These are phyloP conservation scores for Patella vulgata DNA, from an alignment of 1,140 invertebrate species.

Conservation along the genomic window DNA sequence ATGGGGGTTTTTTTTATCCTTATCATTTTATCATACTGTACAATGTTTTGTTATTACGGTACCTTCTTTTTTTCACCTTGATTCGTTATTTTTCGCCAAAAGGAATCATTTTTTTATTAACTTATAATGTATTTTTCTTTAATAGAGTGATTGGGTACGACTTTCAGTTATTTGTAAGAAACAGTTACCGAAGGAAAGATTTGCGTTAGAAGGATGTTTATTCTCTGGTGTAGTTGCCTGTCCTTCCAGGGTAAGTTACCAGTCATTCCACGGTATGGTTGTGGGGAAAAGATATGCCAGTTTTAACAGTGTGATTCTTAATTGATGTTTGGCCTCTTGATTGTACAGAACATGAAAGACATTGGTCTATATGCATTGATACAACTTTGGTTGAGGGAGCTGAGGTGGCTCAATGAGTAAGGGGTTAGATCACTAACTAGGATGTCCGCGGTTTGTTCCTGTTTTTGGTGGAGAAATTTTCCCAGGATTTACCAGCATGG, in stretches of 20 bases:
- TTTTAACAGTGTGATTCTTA: conserved; percentile 7
- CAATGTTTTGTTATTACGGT: conserved; percentile 20
- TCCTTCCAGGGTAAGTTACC: conserved; percentile 71
- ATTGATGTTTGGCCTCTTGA: background rate
- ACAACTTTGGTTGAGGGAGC: too few relatives aligned
- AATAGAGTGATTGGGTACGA: conserved; percentile 78
- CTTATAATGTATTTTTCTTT: conserved; percentile 19
- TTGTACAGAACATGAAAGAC: too few relatives aligned
- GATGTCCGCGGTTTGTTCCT: too few relatives aligned
- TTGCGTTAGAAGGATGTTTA: conserved; percentile 73
- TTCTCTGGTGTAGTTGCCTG: conserved; percentile 80
- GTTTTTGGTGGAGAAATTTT: too few relatives aligned
- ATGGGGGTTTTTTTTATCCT: background rate
- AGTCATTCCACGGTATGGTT: background rate
- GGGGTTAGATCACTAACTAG: too few relatives aligned
- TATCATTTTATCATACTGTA: conserved; percentile 4
- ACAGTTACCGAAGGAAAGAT: conserved; percentile 74
- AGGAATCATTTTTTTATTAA: too few relatives aligned
- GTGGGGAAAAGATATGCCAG: conserved; percentile 1
- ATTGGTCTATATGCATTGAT: too few relatives aligned
- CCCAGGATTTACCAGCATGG: too few relatives aligned
- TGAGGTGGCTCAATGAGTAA: too few relatives aligned
- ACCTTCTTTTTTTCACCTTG: conserved; percentile 59
- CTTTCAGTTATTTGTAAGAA: conserved; percentile 76
- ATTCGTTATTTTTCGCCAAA: conserved; percentile 72